Evolutionary conservation across 2,797 vertebrate species (phyloP), one percentile per base, ranked within the genome.

Genomic region (Nasua narica): DNA sequence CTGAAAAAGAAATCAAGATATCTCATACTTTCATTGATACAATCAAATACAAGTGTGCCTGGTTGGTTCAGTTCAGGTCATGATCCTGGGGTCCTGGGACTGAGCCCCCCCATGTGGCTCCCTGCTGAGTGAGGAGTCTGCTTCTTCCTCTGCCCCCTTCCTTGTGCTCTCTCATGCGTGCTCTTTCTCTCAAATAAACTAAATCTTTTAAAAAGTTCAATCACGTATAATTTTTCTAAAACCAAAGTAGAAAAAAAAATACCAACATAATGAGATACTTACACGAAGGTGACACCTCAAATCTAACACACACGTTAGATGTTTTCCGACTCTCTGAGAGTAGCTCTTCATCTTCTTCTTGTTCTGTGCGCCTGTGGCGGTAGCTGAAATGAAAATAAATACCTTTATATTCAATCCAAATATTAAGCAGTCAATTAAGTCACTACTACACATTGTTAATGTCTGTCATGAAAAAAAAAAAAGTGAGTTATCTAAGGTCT

Each of bases 281-380:
- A 99, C 99, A 99, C 1, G 99, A 99, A 77, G 99, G 99, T 3
- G 99, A 99, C 77, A 99, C 99, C 96, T 99, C 99, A 90, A 99
- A 99, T 54, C 99, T 98, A 97, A 99, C 98, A 70, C 99, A 99
- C 74, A 99, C 98, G 0, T 98, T 99, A 5, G 99, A 98, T 0
- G 99, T 99, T 98, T 99, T 99, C 40, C 99, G 98, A 94, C 99
- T 99, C 98, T 99, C 99, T 0, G 99, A 99, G 84, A 99, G 91
- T 19, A 99, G 98, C 65, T 99, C 99, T 46, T 99, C 99, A 91
- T 99, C 99, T 96, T 99, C 99, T 94, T 99, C 99, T 97, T 99
- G 99, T 90, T 99, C 99, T 0, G 99, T 99, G 91, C 99, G 99
- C 81, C 99, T 98, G 96, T 99, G 99, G 40, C 99, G 99, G 86